These are phyloP conservation scores for Cyclophora albipunctata DNA, from an alignment of 2,888 invertebrate species.

Conservation along the genomic window DNA sequence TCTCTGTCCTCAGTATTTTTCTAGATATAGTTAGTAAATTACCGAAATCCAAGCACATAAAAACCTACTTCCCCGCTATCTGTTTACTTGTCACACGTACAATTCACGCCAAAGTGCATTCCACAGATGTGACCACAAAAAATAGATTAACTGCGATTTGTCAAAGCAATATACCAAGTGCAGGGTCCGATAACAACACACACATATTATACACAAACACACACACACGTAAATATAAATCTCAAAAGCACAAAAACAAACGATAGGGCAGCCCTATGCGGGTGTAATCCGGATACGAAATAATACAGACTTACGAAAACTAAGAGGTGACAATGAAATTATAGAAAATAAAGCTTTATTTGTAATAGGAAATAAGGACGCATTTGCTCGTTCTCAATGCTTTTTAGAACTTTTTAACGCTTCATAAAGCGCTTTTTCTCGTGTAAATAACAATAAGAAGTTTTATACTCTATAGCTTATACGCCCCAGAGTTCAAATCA, in stretches of 20 bases:
- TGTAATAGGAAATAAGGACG: neutral
- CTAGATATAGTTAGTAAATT: no score
- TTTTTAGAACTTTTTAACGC: neutral
- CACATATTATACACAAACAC: neutral
- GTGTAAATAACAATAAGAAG: neutral
- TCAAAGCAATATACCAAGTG: conserved; percentile 15
- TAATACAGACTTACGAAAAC: neutral
- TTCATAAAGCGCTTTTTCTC: neutral
- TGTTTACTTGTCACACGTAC: no score
- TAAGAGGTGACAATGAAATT: neutral
- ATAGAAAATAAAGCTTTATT: neutral
- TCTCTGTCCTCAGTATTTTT: no score
- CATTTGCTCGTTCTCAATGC: no score
- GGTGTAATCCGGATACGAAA: conserved; percentile 26
- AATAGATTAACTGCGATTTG: conserved; percentile 7
- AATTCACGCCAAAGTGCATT: no score
- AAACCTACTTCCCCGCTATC: no score
- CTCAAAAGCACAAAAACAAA: conserved; percentile 21
- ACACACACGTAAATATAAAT: no score
- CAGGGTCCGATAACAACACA: conserved; percentile 10
- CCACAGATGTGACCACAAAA: no score
- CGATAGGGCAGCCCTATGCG: conserved; percentile 23
- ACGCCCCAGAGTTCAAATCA: no score
- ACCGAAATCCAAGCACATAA: no score
- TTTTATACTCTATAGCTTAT: no score